A percentile compares a stretch with the other conserved stretches of the same genome.
Conservation (phyloP, 35 echinoderm and acorn worm genomes). For the Strongylocentrotus purpuratus region DNA sequence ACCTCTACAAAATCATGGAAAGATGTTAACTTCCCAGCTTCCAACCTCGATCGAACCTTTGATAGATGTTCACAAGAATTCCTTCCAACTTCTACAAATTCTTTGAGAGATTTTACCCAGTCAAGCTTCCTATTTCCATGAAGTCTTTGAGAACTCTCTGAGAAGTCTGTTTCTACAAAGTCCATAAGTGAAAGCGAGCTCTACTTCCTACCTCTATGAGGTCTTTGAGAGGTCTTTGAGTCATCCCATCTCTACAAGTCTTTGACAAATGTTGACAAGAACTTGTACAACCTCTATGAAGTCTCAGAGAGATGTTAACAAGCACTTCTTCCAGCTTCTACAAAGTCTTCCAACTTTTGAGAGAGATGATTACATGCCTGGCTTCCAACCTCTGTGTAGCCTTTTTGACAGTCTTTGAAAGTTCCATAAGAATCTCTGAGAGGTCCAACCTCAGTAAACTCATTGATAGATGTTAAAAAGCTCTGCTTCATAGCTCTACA, state of each 20-base stretch:
- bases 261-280: background rate
- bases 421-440: background rate
- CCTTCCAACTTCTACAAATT: background rate
- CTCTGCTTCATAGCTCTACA: no score
- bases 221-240: conserved; percentile 55
- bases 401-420: no score
- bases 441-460: conserved; percentile 55
- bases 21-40: background rate
- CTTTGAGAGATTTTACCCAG: no score
- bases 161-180: background rate
- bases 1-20: background rate
- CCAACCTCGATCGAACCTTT: background rate
- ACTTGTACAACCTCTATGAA: no score
- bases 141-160: no score
- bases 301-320: background rate
- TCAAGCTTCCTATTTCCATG: background rate
- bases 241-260: no score
- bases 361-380: no score
- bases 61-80: background rate
- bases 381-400: no score
- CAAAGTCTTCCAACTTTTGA: no score
- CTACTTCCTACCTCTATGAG: conserved; percentile 75
- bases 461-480: no score
- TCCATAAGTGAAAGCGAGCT: background rate
- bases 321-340: background rate